Conservation (phyloP, 2,113 vertebrate species). For the Anguilla rostrata region DNA sequence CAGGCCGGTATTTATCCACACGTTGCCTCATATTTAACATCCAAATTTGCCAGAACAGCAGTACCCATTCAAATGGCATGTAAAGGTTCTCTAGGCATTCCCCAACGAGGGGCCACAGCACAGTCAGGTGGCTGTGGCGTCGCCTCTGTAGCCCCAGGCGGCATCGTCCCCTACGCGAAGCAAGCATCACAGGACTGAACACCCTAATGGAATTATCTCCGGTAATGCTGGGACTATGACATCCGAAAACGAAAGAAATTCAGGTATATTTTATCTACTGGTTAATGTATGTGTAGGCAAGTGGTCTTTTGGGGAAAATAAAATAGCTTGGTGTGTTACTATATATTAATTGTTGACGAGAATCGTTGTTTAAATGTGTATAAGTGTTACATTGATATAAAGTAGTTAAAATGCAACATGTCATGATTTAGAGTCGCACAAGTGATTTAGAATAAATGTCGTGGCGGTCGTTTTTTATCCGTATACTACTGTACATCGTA, state of each 20-base stretch:
- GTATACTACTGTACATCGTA: no score
- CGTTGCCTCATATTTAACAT: background rate
- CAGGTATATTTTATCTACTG: background rate
- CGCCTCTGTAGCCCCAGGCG: background rate
- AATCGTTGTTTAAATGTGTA: background rate
- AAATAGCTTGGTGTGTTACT: background rate
- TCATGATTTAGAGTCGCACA: no score
- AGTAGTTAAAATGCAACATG: no score
- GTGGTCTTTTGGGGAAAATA: no score
- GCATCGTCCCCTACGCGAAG: background rate
- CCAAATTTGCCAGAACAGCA: background rate
- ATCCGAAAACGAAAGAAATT: background rate
- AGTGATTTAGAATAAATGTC: no score
- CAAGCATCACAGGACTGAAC: background rate
- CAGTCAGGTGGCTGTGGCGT: background rate
- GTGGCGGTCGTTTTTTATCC: no score
- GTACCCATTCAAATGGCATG: no score
- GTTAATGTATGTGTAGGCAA: background rate
- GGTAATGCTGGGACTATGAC: background rate
- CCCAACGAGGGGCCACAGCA: background rate
- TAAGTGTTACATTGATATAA: background rate
- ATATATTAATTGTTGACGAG: background rate
- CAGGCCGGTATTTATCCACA: background rate
- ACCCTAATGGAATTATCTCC: background rate
- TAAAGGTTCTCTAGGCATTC: background rate